Base-by-base conservation (phyloP, 2,113 vertebrate genomes). In the Osmerus mordax region DNA sequence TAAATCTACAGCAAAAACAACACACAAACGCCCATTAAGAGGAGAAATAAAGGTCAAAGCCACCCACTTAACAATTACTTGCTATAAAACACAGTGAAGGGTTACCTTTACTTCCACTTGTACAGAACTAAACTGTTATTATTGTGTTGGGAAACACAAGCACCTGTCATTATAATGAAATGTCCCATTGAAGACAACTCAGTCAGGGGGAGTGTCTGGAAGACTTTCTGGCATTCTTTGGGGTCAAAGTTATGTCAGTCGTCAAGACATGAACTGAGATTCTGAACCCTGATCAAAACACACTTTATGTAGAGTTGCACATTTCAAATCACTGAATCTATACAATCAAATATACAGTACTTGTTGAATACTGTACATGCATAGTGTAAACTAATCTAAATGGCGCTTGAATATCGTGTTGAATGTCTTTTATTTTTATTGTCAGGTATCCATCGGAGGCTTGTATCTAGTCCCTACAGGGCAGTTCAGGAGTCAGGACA, bases 11-110 rank as follows among this genome's bases (percentile, higher is more conserved):
- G 69, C 72, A 84, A 83, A 81, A 87, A 90, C 83, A 90, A 92
- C 90, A 89, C 91, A 88, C 83, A 89, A 88, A 84, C 83, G 76
- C 67, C 84, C 83, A 90, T 91, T 89, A 90, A 85, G 75, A 87
- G 78, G 79, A 86, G 79, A 90, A 82, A 86, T 78, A 87, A 87
- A 85, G 89, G 86, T 81, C 87, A 87, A 81, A 86, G 81, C 90
- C 88, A 74, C 78, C 84, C 77, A 75, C 76, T 83, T 75, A 67
- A 88, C 87, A 88, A 86, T 90, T 88, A 90, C 87, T 87, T 4
- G 75, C 88, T 86, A 90, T 92, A 91, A 93, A 91, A 89, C 86
- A 85, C 86, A 85, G 81, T 28, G 78, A 83, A 81, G 72, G 76
- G 81, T 88, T 87, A 88, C 86, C 86, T 86, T 86, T 86, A 83